Base-by-base conservation (phyloP, 2,797 vertebrate species). In the Chaetodon trifasciatus region DNA sequence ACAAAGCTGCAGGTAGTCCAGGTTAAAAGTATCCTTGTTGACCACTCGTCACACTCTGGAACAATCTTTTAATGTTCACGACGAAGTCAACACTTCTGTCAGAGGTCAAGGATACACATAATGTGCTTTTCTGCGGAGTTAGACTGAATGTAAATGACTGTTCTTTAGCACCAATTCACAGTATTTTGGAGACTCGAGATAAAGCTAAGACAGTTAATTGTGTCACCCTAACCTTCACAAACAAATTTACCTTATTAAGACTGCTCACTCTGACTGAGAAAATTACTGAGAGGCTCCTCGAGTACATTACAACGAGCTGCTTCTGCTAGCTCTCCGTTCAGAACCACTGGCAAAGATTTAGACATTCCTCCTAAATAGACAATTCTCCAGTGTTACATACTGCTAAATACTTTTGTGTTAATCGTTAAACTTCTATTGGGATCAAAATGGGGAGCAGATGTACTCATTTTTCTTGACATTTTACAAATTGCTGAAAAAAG, bases 181-280 rank as follows among this genome's bases (percentile, higher is more conserved):
- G 9, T 52, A 66, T 47, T 60, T 56, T 32, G 12, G 16, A 70
- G 11, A 53, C 15, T 46, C 10, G 13, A 49, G 6, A 19, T 6
- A 17, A 44, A 44, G 24, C 6, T 19, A 47, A n/a, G 6, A 23
- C 13, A 2, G 4, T 35, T 15, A 5, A 39, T 7, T 19, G 8
- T 52, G 16, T 19, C 32, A 24, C 8, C 13, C 17, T 10, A 23
- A 61, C 10, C 11, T 62, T 10, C 5, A 60, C 24, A 71, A 35
- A 55, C 16, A 62, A 3, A 58, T 44, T 6, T 8, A 55, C 9
- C 5, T 40, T 39, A 21, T 32, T 16, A 32, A 28, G 23, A 46
- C 17, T 23, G 8, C 47, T 2, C 52, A 57, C 50, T 58, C 44
- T 77, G 66, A 83, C 55, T 71, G 67, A 71, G 5, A 23, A 60